A percentile compares a stretch with the other conserved stretches of the same genome.
Conservation (phyloP, 2,797 vertebrate species). For the Lacerta viridis region DNA sequence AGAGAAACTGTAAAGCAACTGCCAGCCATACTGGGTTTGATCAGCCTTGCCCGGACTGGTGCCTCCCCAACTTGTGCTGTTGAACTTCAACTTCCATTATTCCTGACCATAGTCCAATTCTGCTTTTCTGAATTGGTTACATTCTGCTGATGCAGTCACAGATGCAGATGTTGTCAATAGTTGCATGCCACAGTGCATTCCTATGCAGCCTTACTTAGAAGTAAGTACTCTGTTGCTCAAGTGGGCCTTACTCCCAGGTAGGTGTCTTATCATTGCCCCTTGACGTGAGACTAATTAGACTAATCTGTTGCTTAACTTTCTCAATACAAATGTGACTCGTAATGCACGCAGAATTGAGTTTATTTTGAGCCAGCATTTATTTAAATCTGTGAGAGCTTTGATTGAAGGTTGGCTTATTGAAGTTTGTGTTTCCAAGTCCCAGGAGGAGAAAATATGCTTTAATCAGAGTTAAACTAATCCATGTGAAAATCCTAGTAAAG, state of each 20-base stretch:
- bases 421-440: background rate
- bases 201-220: background rate
- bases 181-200: background rate
- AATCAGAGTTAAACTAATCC: slow-evolving; percentile 8
- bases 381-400: background rate
- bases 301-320: background rate
- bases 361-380: background rate
- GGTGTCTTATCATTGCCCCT: background rate
- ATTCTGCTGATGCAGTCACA: no score
- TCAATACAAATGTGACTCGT: background rate
- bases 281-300: background rate
- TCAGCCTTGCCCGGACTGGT: no score
- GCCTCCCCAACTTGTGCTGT: no score
- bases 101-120: no score
- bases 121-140: background rate
- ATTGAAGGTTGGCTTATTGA: background rate
- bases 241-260: background rate
- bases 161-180: background rate
- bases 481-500: background rate
- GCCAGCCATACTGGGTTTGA: background rate
- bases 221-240: background rate
- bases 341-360: background rate
- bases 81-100: no score
- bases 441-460: background rate
- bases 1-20: background rate